Percentiles rank a stretch among this genome's conserved stretches.
phyloP scores from a whole-genome alignment of 2,888 invertebrate species.

The Nomada ruficornis region DNA sequence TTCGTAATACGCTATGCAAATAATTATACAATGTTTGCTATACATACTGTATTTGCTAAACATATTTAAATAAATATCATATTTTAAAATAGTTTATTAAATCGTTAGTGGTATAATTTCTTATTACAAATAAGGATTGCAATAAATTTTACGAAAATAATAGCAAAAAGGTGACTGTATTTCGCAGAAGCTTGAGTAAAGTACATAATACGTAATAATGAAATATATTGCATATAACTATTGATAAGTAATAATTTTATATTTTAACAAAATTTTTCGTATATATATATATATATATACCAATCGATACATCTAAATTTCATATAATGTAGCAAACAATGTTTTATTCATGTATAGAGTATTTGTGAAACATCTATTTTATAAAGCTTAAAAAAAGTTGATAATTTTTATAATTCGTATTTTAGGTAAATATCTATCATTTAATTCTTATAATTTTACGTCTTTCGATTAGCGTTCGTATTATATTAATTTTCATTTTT shows the following conservation, averaged over 20 bases:
- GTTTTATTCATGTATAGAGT: slow-evolving; percentile 48
- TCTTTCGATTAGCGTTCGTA: slow-evolving; percentile 45
- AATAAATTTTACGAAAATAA: slow-evolving; percentile 55
- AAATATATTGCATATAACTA: slow-evolving; percentile 72
- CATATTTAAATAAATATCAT: slow-evolving; percentile 9
- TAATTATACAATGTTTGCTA: slow-evolving; percentile 22
- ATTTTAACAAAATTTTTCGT: slow-evolving; percentile 68
- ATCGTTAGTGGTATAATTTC: background rate
- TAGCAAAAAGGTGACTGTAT: slow-evolving; percentile 78
- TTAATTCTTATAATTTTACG: slow-evolving; percentile 29
- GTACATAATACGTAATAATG: slow-evolving; percentile 74
- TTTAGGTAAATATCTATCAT: slow-evolving; percentile 34
- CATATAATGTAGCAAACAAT: slow-evolving; percentile 64
- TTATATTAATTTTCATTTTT: slow-evolving; percentile 45
- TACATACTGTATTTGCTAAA: slow-evolving; percentile 4
- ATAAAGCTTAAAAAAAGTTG: slow-evolving; percentile 51
- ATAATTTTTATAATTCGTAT: slow-evolving; percentile 34
- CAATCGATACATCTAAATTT: slow-evolving; percentile 55
- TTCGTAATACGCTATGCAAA: slow-evolving; percentile 6
- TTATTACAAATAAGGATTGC: slow-evolving; percentile 29
- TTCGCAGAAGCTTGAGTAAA: slow-evolving; percentile 77
- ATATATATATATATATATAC: slow-evolving; percentile 50
- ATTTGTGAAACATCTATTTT: slow-evolving; percentile 60
- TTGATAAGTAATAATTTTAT: slow-evolving; percentile 63
- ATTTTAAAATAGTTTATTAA: slow-evolving; percentile 20